Evolutionary conservation across 2,113 vertebrate species (phyloP).

Genomic region (Hirundichthys speculiger): DNA sequence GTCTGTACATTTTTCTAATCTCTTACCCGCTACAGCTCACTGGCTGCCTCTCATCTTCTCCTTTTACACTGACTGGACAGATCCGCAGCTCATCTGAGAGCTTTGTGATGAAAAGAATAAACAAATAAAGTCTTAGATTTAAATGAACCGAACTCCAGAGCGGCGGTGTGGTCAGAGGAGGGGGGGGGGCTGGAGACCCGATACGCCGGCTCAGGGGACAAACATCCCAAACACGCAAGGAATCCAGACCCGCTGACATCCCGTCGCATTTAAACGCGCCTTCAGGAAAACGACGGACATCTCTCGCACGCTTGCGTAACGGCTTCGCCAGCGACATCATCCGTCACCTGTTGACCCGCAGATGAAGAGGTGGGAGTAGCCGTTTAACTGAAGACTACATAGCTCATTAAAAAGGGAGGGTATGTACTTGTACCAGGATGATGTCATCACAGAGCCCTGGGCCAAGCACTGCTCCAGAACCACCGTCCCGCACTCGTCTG

Average conservation of each 20-base stretch:
- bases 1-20: too few species aligned
- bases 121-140: conserved; percentile 35
- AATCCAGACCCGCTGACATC: conserved; percentile 53
- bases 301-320: conserved; percentile 35
- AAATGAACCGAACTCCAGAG: conserved; percentile 5
- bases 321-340: conserved; percentile 12
- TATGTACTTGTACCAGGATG: conserved; percentile 21
- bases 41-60: too few species aligned
- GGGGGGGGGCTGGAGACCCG: conserved; percentile 39
- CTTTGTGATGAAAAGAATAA: too few species aligned
- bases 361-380: background rate
- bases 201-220: conserved; percentile 45
- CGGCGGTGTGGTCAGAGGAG: conserved; percentile 13
- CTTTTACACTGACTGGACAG: too few species aligned
- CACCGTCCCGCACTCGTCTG: background rate
- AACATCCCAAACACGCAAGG: conserved; percentile 41
- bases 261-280: conserved; percentile 49
- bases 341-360: conserved; percentile 26
- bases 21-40: too few species aligned
- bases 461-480: background rate
- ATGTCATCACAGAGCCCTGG: background rate
- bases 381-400: conserved; percentile 16
- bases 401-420: conserved; percentile 24
- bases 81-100: too few species aligned
- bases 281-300: conserved; percentile 28